These are phyloP conservation scores for Palythoa caribaeorum DNA, from an alignment of 92 coral and sea anemone species.

Conservation along the genomic window DNA sequence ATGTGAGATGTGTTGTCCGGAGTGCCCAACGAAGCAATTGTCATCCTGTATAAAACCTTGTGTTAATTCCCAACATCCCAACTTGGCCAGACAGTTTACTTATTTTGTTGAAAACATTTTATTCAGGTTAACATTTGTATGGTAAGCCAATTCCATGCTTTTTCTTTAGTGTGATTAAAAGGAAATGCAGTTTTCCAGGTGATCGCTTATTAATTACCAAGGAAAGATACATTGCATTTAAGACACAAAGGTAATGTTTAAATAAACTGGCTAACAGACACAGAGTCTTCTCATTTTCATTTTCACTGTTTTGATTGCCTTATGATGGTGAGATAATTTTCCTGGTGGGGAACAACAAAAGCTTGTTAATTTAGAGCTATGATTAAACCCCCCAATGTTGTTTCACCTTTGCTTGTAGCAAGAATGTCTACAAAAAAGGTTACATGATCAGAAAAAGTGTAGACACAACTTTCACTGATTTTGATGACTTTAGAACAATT, in stretches of 20 bases:
- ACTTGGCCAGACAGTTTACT: background rate
- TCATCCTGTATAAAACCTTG: background rate
- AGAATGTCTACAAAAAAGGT: background rate
- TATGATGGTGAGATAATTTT: slow-evolving; percentile 52
- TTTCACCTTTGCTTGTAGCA: background rate
- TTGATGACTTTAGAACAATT: background rate
- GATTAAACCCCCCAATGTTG: slow-evolving; percentile 36
- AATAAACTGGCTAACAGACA: slow-evolving; percentile 48
- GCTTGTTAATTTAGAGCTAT: slow-evolving; percentile 17
- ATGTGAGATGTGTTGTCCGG: background rate
- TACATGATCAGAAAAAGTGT: background rate
- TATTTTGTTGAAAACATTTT: background rate
- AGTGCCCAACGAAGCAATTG: background rate
- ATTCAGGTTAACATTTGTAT: background rate
- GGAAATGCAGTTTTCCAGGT: slow-evolving; percentile 28
- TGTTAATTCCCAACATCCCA: background rate
- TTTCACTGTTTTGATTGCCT: slow-evolving; percentile 46
- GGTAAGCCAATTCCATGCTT: slow-evolving; percentile 1
- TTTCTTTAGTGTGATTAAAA: slow-evolving; percentile 32
- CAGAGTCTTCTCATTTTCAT: slow-evolving; percentile 14
- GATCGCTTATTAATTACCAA: slow-evolving; percentile 48
- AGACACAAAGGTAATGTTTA: slow-evolving; percentile 39
- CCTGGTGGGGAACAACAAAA: slow-evolving; percentile 48
- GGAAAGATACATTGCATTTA: background rate
- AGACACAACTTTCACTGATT: background rate